Evolutionary conservation across 2,797 vertebrate genomes (phyloP), one percentile per base, ranked within the genome.

Genomic region (Coregonus ussuriensis): DNA sequence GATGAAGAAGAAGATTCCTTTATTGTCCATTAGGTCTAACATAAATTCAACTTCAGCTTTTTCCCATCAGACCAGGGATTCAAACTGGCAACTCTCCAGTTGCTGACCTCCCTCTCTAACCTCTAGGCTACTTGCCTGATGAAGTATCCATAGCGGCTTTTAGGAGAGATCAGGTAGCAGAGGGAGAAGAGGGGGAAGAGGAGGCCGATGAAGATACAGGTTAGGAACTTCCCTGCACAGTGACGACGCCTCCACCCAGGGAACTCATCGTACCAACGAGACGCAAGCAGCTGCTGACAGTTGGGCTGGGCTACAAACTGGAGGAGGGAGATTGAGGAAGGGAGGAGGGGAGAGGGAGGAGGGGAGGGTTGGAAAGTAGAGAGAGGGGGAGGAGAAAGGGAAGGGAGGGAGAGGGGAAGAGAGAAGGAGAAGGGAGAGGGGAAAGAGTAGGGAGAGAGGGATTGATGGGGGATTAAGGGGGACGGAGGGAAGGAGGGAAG

Each of bases 271-370:
- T 99, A 99, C 98, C 98, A 99, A 70, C 96, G 97, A 51, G 97
- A 98, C 0, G 98, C 97, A 1, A 99, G 93, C 85, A 99, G 94
- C 89, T 99, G 98, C 89, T 99, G 98, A 90, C 98, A 99, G 84
- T 99, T 99, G 69, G 98, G 98, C 90, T 99, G 98, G 78, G 98
- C 98, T 74, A 99, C 96, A 89, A 99, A 99, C 98, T 99, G 81
- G 29, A 74, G 73, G n/a, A 53, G 53, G 80, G 73, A 77, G 15
- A 76, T 29, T 37, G 21, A 62, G 33, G 62, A 5, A 62, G 16
- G 52, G 29, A 80, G 53, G 69, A 25, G 69, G n/a, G 21, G 59
- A 71, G 6, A 33, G 51, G 47, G 11, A 51, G 53, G 21, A 47
- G n/a, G 18, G 52, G 63, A 33, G 18, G 65, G 3, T 74, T 18